Evolutionary conservation across 64 coral and sea anemone species (phyloP).

Genomic region (Montipora cactus): DNA sequence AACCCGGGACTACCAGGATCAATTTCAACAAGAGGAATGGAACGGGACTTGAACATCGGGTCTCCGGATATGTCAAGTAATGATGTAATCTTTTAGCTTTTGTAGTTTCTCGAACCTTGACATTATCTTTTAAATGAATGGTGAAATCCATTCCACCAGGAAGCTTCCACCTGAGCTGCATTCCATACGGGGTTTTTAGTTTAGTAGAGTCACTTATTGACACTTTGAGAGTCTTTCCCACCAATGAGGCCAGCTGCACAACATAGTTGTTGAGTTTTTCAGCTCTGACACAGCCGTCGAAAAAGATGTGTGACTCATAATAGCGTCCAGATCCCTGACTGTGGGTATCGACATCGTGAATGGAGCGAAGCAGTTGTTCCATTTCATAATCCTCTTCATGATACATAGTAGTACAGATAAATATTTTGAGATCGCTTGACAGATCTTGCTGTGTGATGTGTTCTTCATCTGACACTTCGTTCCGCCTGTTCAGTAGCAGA

Average conservation of each 20-base stretch:
- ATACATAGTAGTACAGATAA: conserved; percentile 97
- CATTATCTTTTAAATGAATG: conserved; percentile 92
- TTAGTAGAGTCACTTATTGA: neutral
- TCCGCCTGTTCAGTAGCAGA: conserved; percentile 88
- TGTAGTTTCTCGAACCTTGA: conserved; percentile 58
- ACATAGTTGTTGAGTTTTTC: conserved; percentile 75
- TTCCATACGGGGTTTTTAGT: conserved; percentile 88
- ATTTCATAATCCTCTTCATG: conserved; percentile 87
- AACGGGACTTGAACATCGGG: too few relatives aligned
- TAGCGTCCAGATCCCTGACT: conserved; percentile 45
- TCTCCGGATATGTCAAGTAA: too few relatives aligned
- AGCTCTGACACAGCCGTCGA: conserved; percentile 82
- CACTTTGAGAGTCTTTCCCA: conserved; percentile 73
- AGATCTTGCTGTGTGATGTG: conserved; percentile 51
- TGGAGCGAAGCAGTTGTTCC: conserved; percentile 83
- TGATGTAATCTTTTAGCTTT: too few relatives aligned
- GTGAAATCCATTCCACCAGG: conserved; percentile 76
- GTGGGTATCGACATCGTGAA: conserved; percentile 72
- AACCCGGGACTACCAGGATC: too few relatives aligned
- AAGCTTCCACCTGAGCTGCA: conserved; percentile 79
- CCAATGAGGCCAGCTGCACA: conserved; percentile 65
- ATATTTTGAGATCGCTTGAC: conserved; percentile 67
- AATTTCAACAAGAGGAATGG: too few relatives aligned
- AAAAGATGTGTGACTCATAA: conserved; percentile 89
- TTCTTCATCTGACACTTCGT: conserved; percentile 75